Percentiles rank a stretch among this genome's conserved stretches.
Conservation (phyloP, 2,888 invertebrate genomes). For the Stenichneumon culpator region DNA sequence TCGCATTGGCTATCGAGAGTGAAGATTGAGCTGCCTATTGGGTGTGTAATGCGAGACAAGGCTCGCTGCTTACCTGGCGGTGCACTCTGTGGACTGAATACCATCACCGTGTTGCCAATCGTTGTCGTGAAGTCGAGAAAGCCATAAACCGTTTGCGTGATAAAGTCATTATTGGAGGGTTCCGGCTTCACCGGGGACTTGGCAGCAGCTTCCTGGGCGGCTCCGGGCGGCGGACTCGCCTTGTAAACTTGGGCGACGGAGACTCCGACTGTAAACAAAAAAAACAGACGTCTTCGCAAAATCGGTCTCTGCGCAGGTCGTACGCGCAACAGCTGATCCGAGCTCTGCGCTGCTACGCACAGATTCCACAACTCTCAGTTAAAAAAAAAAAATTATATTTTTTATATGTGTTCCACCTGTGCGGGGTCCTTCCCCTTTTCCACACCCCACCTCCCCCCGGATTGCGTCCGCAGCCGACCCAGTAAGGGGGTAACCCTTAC, state of each 20-base stretch:
- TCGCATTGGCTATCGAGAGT: neutral
- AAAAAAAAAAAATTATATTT: too few species aligned
- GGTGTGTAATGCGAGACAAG: neutral
- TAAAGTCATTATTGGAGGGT: slow-evolving; percentile 84
- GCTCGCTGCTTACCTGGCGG: slow-evolving; percentile 87
- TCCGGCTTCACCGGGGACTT: slow-evolving; percentile 62
- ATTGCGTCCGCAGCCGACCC: too few species aligned
- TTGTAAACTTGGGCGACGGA: slow-evolving; percentile 77
- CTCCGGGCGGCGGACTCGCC: slow-evolving; percentile 63
- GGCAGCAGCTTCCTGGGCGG: slow-evolving; percentile 57
- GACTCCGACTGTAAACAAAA: slow-evolving; percentile 70
- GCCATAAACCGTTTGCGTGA: slow-evolving; percentile 97
- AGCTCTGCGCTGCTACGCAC: neutral
- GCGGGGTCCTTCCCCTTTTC: too few species aligned
- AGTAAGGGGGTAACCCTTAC: too few species aligned
- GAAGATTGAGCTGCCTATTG: slow-evolving; percentile 1
- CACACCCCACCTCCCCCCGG: too few species aligned
- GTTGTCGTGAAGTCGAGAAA: slow-evolving; percentile 97
- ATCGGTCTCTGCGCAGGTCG: neutral
- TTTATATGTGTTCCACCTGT: too few species aligned
- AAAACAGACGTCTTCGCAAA: slow-evolving; percentile 17
- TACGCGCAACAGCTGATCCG: neutral
- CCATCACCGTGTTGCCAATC: slow-evolving; percentile 97
- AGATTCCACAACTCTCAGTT: neutral
- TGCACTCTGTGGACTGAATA: slow-evolving; percentile 95